phyloP scores from a whole-genome alignment of 2,797 vertebrate genomes.

The Malurus leucopterus region DNA sequence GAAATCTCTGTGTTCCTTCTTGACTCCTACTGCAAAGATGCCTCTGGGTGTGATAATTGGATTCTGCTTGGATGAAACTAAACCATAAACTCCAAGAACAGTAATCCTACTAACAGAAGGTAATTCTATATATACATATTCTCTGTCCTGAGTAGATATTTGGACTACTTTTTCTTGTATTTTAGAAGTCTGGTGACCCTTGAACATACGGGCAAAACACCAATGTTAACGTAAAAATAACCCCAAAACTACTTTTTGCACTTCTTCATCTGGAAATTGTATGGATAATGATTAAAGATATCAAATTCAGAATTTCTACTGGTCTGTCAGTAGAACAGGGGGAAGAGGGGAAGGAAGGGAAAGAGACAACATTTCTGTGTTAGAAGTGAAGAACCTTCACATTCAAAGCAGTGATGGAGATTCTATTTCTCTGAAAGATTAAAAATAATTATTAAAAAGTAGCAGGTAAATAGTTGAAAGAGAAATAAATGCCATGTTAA shows the following conservation, averaged over 20 bases:
- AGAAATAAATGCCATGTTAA: neutral
- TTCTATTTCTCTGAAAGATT: neutral
- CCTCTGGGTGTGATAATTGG: neutral
- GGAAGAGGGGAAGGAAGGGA: accelerated
- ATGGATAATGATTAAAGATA: neutral
- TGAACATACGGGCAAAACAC: neutral
- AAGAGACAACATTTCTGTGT: neutral
- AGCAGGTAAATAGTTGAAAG: neutral
- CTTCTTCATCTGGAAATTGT: neutral
- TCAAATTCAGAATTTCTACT: neutral
- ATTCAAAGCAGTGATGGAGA: neutral
- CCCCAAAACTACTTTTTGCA: neutral
- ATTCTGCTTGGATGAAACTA: neutral
- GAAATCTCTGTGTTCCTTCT: neutral
- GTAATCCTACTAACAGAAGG: neutral
- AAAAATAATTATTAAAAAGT: neutral
- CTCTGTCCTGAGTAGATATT: neutral
- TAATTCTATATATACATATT: neutral
- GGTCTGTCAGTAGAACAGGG: neutral
- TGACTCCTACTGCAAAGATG: neutral
- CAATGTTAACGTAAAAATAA: neutral
- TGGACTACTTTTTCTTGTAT: neutral
- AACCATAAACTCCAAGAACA: neutral
- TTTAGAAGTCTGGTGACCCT: neutral
- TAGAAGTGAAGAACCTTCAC: neutral